Conservation (phyloP, 2,888 invertebrate species). For the Rambutsinella grinnellia region DNA sequence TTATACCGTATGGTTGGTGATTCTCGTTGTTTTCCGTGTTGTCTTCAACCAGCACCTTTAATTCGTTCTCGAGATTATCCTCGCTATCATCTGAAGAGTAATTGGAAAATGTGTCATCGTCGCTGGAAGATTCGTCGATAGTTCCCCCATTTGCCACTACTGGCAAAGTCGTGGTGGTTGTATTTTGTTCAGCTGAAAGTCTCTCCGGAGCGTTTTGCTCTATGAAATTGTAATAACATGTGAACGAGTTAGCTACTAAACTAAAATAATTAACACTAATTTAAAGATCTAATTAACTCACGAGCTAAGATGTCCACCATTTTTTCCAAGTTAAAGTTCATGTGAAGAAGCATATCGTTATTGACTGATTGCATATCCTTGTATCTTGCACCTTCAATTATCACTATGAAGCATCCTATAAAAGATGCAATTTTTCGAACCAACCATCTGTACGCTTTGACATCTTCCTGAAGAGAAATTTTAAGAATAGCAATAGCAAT, state of each 20-base stretch:
- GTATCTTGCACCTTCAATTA: conserved; percentile 69
- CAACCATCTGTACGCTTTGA: conserved; percentile 71
- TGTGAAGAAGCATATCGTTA: conserved; percentile 44
- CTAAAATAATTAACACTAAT: too few relatives aligned
- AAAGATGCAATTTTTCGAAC: conserved; percentile 70
- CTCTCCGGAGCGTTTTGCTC: too few relatives aligned
- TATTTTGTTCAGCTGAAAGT: too few relatives aligned
- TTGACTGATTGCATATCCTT: conserved; percentile 67
- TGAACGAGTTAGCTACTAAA: too few relatives aligned
- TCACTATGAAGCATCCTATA: conserved; percentile 68
- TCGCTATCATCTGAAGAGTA: conserved; percentile 42
- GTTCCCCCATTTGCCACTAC: too few relatives aligned
- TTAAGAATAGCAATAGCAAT: not conserved
- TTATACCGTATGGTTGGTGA: conserved; percentile 3
- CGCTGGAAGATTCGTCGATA: conserved; percentile 19
- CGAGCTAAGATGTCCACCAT: too few relatives aligned
- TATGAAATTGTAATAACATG: too few relatives aligned
- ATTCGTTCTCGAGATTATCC: conserved; percentile 35
- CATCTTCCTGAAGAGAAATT: conserved; percentile 67
- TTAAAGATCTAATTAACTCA: too few relatives aligned
- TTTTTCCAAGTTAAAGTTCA: conserved; percentile 47
- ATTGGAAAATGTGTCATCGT: conserved; percentile 46
- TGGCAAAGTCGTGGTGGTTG: too few relatives aligned
- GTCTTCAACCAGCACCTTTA: conserved; percentile 8
- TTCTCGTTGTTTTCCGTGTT: conserved; percentile 32